phyloP scores from a whole-genome alignment of 2,113 vertebrate species.

The Murina feae region DNA sequence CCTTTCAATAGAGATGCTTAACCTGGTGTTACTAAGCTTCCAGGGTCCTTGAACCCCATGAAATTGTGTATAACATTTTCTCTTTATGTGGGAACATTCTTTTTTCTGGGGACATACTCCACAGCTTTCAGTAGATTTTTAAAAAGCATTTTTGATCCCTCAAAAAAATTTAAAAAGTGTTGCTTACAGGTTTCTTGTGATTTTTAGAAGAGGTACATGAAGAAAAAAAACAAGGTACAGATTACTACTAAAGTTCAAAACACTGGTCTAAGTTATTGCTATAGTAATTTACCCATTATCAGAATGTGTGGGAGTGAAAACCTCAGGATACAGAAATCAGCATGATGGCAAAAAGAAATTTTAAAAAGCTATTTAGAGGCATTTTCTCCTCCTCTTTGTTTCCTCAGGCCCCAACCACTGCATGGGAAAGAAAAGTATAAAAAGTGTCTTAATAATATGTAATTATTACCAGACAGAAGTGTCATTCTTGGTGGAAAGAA shows the following conservation, averaged over 20 bases:
- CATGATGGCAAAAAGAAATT: neutral
- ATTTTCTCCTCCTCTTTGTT: neutral
- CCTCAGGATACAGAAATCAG: neutral
- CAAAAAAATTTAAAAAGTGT: neutral
- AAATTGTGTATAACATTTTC: neutral
- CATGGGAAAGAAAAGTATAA: neutral
- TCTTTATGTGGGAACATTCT: neutral
- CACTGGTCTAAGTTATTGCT: neutral
- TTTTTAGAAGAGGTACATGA: neutral
- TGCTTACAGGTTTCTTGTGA: neutral
- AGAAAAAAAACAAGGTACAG: neutral
- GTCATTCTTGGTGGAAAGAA: neutral
- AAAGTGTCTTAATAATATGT: slow-evolving; percentile 3
- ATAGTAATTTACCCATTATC: neutral
- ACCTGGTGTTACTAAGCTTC: neutral
- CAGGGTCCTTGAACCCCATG: neutral
- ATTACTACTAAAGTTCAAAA: neutral
- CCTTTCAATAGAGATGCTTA: neutral
- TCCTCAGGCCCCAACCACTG: neutral
- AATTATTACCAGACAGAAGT: neutral
- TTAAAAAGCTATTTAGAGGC: neutral
- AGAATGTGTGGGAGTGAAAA: slow-evolving; percentile 22
- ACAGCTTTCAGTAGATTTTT: neutral
- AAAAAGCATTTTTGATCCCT: slow-evolving; percentile 13
- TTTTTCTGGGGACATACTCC: neutral